These are phyloP conservation scores for Deilephila elpenor DNA, from an alignment of 2,888 invertebrate species.

Conservation along the genomic window DNA sequence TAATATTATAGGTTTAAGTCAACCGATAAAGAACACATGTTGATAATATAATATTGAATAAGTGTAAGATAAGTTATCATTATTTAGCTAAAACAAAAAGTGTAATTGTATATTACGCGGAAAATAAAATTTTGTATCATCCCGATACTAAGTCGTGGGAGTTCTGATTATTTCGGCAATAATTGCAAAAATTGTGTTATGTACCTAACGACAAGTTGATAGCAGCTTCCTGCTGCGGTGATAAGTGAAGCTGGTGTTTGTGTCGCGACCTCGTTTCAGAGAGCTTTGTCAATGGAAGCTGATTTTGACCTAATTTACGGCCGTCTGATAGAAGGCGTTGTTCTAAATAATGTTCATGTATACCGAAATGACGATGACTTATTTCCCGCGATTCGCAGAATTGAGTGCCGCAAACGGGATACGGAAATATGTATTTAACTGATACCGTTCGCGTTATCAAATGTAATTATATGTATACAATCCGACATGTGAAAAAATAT, in stretches of 20 bases:
- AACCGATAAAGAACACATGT: no score
- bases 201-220: conserved; percentile 81
- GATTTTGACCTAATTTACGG: conserved; percentile 80
- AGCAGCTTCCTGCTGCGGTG: conserved; percentile 74
- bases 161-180: conserved; percentile 82
- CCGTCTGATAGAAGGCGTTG: conserved; percentile 53
- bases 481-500: background rate
- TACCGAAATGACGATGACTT: conserved; percentile 39
- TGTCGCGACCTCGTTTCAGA: conserved; percentile 75
- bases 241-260: conserved; percentile 73
- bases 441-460: conserved; percentile 24
- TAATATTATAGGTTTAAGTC: no score
- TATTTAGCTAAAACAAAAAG: background rate
- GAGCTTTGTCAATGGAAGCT: conserved; percentile 79
- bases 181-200: conserved; percentile 83
- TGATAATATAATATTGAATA: no score
- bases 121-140: background rate
- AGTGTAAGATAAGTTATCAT: no score
- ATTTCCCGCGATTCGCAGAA: conserved; percentile 46
- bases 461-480: conserved; percentile 7
- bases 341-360: conserved; percentile 52
- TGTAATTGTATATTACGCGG: background rate
- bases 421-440: conserved; percentile 39
- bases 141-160: conserved; percentile 64
- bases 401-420: conserved; percentile 47